These are phyloP conservation scores for Calosoma granatense DNA, from an alignment of 1,140 invertebrate genomes.

Conservation along the genomic window DNA sequence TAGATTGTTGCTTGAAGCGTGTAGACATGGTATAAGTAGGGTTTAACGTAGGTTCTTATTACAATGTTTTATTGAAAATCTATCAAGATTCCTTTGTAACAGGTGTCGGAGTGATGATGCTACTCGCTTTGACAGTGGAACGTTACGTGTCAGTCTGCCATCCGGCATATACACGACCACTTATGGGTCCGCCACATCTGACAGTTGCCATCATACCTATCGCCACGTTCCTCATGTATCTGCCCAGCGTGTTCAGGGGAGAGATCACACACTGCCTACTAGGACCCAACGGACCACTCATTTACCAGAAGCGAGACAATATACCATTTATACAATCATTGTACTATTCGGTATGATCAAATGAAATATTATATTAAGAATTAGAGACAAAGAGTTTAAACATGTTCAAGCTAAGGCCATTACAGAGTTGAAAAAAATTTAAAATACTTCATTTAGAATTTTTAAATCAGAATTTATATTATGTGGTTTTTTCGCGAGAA, in stretches of 20 bases:
- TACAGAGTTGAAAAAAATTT: too few species aligned
- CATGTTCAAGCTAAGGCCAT: too few species aligned
- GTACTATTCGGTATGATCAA: slow-evolving; percentile 42
- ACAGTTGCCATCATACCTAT: slow-evolving; percentile 51
- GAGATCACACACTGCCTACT: slow-evolving; percentile 46
- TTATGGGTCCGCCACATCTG: slow-evolving; percentile 45
- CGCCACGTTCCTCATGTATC: slow-evolving; percentile 51
- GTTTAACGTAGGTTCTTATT: too few species aligned
- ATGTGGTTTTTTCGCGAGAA: too few species aligned
- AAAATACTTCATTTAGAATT: too few species aligned
- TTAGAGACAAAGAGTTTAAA: too few species aligned
- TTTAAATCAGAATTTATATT: too few species aligned
- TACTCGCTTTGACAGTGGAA: slow-evolving; percentile 68
- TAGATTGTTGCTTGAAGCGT: too few species aligned
- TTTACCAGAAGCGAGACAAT: slow-evolving; percentile 49
- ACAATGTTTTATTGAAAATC: too few species aligned
- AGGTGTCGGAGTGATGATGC: slow-evolving; percentile 67
- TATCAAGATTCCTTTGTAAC: too few species aligned
- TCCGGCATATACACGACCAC: slow-evolving; percentile 50
- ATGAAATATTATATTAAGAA: too few species aligned
- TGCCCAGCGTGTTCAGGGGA: slow-evolving; percentile 52
- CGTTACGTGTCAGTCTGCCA: slow-evolving; percentile 74
- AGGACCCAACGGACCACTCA: slow-evolving; percentile 35
- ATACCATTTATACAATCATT: slow-evolving; percentile 39
- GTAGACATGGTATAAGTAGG: too few species aligned